These are phyloP conservation scores for Saccostrea echinata DNA, from an alignment of 1,140 invertebrate genomes.

Conservation along the genomic window DNA sequence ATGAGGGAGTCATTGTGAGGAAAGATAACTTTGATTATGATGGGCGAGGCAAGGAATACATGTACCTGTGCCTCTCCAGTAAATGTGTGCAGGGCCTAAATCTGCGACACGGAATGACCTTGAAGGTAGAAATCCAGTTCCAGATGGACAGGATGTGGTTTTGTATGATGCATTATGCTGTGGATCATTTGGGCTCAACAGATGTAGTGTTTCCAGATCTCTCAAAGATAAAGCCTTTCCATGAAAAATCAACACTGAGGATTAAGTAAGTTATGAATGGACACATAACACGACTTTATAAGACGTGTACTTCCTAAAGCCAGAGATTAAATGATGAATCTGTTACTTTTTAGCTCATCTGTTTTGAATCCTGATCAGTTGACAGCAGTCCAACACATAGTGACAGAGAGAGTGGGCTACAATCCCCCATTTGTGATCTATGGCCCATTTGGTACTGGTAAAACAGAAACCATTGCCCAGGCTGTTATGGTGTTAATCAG, in stretches of 20 bases:
- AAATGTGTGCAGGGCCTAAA: slow-evolving; percentile 64
- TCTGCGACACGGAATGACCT: slow-evolving; percentile 56
- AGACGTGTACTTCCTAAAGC: neutral
- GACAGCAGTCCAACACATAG: slow-evolving; percentile 72
- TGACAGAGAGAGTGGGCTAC: slow-evolving; percentile 68
- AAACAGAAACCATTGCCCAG: slow-evolving; percentile 92
- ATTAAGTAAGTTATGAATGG: slow-evolving; percentile 60
- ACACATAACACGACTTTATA: neutral
- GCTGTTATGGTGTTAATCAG: slow-evolving; percentile 85
- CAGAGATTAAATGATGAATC: neutral
- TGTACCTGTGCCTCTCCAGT: slow-evolving; percentile 70
- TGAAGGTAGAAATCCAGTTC: slow-evolving; percentile 76
- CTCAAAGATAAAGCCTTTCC: slow-evolving; percentile 68
- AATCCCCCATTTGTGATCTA: slow-evolving; percentile 89
- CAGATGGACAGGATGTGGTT: slow-evolving; percentile 74
- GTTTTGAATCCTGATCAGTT: slow-evolving; percentile 74
- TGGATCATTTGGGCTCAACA: slow-evolving; percentile 69
- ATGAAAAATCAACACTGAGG: slow-evolving; percentile 67
- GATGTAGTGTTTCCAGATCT: slow-evolving; percentile 76
- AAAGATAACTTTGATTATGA: slow-evolving; percentile 74
- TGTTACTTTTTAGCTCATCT: slow-evolving; percentile 63
- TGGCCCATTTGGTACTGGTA: slow-evolving; percentile 93
- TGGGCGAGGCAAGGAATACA: slow-evolving; percentile 72
- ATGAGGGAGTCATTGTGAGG: slow-evolving; percentile 71
- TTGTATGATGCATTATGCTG: slow-evolving; percentile 75